Evolutionary conservation across 2,888 invertebrate species (phyloP).

Genomic region (Cosmorhoe ocellata): DNA sequence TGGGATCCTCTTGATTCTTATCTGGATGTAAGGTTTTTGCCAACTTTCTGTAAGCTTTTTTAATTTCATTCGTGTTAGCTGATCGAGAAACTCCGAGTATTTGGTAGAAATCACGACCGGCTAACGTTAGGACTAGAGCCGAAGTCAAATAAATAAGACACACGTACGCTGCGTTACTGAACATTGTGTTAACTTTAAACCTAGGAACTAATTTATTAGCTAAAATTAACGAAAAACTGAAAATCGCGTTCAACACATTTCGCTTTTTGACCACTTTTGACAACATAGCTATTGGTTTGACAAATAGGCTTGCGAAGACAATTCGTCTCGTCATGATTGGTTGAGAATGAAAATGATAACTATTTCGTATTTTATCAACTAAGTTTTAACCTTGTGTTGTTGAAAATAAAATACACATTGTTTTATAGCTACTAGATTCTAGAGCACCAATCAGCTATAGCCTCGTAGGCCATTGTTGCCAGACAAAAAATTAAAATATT

Average conservation of each 20-base stretch:
- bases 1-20: constrained; percentile 96
- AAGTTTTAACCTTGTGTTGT: background rate
- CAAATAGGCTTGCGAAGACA: constrained; percentile 58
- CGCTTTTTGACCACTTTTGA: constrained; percentile 46
- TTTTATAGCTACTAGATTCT: background rate
- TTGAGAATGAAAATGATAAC: constrained; percentile 9
- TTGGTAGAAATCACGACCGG: constrained; percentile 95
- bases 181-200: constrained; percentile 57
- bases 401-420: background rate
- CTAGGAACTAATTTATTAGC: constrained; percentile 55
- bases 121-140: constrained; percentile 68
- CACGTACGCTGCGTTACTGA: constrained; percentile 60
- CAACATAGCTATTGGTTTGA: constrained; percentile 50
- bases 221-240: constrained; percentile 44
- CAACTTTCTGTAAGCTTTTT: constrained; percentile 97
- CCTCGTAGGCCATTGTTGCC: constrained; percentile 10
- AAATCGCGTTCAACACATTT: constrained; percentile 58
- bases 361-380: background rate
- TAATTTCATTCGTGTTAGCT: constrained; percentile 96
- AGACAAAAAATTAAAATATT: background rate
- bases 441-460: constrained; percentile 5
- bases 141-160: constrained; percentile 68
- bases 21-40: constrained; percentile 99
- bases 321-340: constrained; percentile 73
- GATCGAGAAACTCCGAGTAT: constrained; percentile 93